Conservation (phyloP, 2,888 invertebrate species). For the Blastobasis adustella region DNA sequence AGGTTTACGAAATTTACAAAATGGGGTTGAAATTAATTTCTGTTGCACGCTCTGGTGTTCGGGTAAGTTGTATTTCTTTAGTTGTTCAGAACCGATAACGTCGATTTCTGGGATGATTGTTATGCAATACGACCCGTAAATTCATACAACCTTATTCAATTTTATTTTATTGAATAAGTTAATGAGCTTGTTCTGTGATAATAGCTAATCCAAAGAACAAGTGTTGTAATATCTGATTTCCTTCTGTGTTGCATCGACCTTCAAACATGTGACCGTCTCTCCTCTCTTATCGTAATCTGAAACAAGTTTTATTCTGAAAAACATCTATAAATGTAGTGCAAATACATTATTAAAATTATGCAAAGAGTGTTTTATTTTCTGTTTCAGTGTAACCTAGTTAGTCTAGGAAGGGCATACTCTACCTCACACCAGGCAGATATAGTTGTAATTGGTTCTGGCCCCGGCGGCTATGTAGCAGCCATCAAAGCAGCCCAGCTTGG, state of each 20-base stretch:
- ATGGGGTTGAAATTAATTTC: no score
- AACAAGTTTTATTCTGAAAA: not conserved
- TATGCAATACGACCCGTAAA: conserved; percentile 38
- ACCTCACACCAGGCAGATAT: conserved; percentile 89
- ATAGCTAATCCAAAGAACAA: conserved; percentile 8
- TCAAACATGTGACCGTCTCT: conserved; percentile 58
- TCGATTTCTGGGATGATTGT: conserved; percentile 23
- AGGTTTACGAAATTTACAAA: no score
- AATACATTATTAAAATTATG: no score
- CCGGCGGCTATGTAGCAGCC: conserved; percentile 99
- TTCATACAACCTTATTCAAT: not conserved
- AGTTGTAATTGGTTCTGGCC: conserved; percentile 98
- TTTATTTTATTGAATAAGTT: not conserved
- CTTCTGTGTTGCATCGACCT: conserved; percentile 38
- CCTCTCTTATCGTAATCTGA: conserved; percentile 7
- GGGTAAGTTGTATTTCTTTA: no score
- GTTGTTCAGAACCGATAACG: no score
- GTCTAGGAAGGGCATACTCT: conserved; percentile 75
- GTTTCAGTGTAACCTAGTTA: no score
- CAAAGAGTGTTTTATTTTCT: no score
- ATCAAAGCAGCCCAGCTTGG: conserved; percentile 99
- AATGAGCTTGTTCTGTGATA: not conserved
- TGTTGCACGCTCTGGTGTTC: no score
- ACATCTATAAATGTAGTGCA: no score
- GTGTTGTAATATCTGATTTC: no score